Percentiles rank a stretch among this genome's conserved stretches.
Evolutionary conservation across 2,113 vertebrate species (phyloP).

Genomic region (Cynoglossus semilaevis): DNA sequence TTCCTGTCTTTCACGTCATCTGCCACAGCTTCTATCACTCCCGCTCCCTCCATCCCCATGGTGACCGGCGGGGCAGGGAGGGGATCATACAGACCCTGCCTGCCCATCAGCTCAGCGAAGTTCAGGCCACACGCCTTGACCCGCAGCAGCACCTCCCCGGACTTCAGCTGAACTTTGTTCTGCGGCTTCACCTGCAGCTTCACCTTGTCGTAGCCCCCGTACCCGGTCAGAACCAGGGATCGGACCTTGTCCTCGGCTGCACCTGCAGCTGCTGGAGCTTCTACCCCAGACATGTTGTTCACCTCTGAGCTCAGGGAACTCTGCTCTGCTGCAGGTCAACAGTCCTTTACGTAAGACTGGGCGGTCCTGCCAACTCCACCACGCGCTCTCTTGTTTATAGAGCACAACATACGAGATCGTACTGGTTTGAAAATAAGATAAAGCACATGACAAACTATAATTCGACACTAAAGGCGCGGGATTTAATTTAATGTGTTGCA

Average conservation of each 20-base stretch:
- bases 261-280: slow-evolving; percentile 6
- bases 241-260: slow-evolving; percentile 48
- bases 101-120: slow-evolving; percentile 85
- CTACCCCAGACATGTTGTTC: too few species aligned
- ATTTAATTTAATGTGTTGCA: too few species aligned
- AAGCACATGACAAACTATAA: too few species aligned
- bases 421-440: too few species aligned
- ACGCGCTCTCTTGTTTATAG: too few species aligned
- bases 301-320: not conserved
- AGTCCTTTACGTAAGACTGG: too few species aligned
- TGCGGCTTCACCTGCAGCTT: slow-evolving; percentile 79
- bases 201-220: slow-evolving; percentile 86
- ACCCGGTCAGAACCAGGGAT: slow-evolving; percentile 80
- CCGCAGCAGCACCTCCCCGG: slow-evolving; percentile 78
- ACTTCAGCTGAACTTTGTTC: slow-evolving; percentile 55
- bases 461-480: too few species aligned
- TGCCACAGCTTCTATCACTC: slow-evolving; percentile 80
- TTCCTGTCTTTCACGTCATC: slow-evolving; percentile 80
- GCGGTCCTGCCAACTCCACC: too few species aligned
- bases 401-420: too few species aligned
- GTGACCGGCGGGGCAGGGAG: slow-evolving; percentile 79
- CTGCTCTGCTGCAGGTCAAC: slow-evolving; percentile 9
- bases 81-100: slow-evolving; percentile 84
- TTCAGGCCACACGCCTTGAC: slow-evolving; percentile 87
- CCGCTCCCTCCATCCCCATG: slow-evolving; percentile 85